Base-by-base conservation (phyloP, 35 echinoderm and acorn worm genomes). In the Strongylocentrotus purpuratus region DNA sequence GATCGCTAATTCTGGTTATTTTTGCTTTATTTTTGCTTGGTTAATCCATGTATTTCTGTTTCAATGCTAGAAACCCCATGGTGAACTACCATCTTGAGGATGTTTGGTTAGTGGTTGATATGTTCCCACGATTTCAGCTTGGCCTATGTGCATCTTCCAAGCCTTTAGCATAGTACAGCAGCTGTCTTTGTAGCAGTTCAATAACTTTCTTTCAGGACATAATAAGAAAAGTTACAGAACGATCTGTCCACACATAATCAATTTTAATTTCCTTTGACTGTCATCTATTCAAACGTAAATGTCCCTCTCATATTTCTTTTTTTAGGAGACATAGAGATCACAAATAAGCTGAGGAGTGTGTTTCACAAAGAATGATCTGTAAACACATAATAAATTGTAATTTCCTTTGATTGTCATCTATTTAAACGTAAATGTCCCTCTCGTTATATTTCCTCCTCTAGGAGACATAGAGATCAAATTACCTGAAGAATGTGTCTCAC, bases 381-480 rank as follows among this genome's bases (percentile, higher is more conserved):
- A 41, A 41, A 41, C 35, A 41, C 35, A 3, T 41, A 41, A 41
- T 41, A 1, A 3, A 85, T 31, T 85, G 70, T 31, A 17, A 85
- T 31, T 20, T 17, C 17, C 70, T 85, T 85, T 17, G 17, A 85
- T 85, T 31, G 31, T 2, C 70, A 85, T 85, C 70, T 20, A 2
- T 85, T 17, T 85, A 85, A 17, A 85, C 70, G 15, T 85, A 31
- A 20, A 85, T 20, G 15, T 85, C 70, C 70, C 35, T 41, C 35
- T 85, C 4, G 70, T 85, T 31, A 85, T 31, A 85, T 85, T 85
- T 85, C 35, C 3, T 41, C 35, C 35, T 41, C 70, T 46, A 89
- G 87, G 87, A 33, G 45, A 89, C 45, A 89, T 89, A 45, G 87
- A 89, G 87, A 89, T 89, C 12, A 89, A 46, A 14, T 33, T 89